Evolutionary conservation across 2,888 invertebrate genomes (phyloP), one percentile per base, ranked within the genome.

Genomic region (Acronicta aceris): DNA sequence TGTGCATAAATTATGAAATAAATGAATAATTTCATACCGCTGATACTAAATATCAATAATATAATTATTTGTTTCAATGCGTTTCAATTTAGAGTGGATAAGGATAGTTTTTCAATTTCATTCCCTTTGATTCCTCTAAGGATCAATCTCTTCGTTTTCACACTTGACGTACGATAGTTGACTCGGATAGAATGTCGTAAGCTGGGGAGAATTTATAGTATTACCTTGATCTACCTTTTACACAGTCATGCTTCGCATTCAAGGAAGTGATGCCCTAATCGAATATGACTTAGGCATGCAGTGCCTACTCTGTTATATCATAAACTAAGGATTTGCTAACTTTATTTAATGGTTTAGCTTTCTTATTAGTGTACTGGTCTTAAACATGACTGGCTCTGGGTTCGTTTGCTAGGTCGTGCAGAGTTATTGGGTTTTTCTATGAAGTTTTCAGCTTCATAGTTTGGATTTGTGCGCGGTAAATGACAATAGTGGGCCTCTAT

Each of bases 141-240:
- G 10, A 9, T 21, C 15, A 17, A 54, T 25, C n/a, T n/a, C n/a
- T n/a, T n/a, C 30, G 16, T 70, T 65, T 50, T 50, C 54, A 33
- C 40, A 30, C 45, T n/a, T 43, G 30, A 64, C 25, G 2, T 64
- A 12, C 3, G 21, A 7, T 9, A n/a, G 9, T 46, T 25, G 9
- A 46, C 9, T 12, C 13, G 25, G 10, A 30, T 25, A 21, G 25
- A 41, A 38, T 13, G 17, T 21, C 15, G 15, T 15, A n/a, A 10
- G n/a, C n/a, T 15, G 25, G 15, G 9, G 25, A 30, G 30, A 33
- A 63, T 41, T 45, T 53, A 49, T 41, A 1, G n/a, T 42, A 17
- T 49, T 53, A 64, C 55, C 36, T 71, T 55, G 65, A 55, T 64
- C 46, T 38, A 16, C 21, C 45, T 42, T 36, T 64, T 55, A 46